A percentile compares a stretch with the other conserved stretches of the same genome.
Conservation (phyloP, 2,113 vertebrate genomes). For the Turdus rufiventris region DNA sequence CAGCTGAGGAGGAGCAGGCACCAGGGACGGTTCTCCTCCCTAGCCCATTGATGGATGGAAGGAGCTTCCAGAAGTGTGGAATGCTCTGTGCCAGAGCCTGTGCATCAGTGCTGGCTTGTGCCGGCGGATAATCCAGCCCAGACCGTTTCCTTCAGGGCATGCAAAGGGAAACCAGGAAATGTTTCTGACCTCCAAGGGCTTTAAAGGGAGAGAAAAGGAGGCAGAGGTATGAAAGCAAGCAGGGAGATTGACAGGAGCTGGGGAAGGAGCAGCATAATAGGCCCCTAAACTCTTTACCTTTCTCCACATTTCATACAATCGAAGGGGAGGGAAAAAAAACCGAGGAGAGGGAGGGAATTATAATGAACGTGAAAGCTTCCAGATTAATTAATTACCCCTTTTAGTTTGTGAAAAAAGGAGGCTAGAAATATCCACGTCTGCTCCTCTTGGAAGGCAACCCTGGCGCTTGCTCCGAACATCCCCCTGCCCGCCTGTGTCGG, state of each 20-base stretch:
- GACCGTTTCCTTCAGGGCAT: not conserved
- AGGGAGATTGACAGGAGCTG: not conserved
- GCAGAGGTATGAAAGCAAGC: not conserved
- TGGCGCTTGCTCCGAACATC: not conserved
- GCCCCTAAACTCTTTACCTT: not conserved
- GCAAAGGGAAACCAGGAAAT: constrained; percentile 42
- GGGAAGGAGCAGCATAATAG: not conserved
- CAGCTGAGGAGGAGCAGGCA: not conserved
- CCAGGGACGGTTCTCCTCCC: not conserved
- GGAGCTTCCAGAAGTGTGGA: not conserved
- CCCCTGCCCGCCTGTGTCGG: not conserved
- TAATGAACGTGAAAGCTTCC: not conserved
- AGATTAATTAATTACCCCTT: constrained; percentile 51
- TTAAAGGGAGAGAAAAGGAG: not conserved
- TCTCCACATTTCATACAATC: not conserved
- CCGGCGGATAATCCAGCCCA: not conserved
- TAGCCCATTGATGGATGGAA: not conserved
- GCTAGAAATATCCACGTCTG: constrained; percentile 10
- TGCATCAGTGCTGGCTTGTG: not conserved
- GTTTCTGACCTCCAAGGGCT: constrained; percentile 33
- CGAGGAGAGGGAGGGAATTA: not conserved
- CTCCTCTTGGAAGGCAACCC: constrained; percentile 38
- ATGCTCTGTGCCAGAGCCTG: not conserved
- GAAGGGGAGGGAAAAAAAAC: not conserved
- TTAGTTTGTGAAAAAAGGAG: not conserved